These are phyloP conservation scores for Puffinus mauretanicus DNA, from an alignment of 2,113 vertebrate species.

Conservation along the genomic window DNA sequence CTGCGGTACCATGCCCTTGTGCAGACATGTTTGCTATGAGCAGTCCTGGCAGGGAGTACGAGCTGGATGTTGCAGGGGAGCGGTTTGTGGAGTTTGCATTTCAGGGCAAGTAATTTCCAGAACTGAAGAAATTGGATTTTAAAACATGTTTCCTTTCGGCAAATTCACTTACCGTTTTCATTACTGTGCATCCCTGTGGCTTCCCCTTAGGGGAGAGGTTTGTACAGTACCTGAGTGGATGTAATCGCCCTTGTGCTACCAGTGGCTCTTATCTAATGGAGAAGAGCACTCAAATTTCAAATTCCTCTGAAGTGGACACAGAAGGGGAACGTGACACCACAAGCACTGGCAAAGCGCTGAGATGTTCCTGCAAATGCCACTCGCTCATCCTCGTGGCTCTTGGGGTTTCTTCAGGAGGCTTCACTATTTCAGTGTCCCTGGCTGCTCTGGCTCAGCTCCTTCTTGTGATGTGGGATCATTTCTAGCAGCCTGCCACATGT, in stretches of 20 bases:
- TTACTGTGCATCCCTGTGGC: not conserved
- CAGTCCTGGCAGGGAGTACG: not conserved
- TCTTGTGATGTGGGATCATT: not conserved
- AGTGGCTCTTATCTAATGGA: not conserved
- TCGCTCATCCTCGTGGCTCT: not conserved
- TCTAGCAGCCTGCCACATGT: not conserved
- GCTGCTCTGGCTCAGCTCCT: not conserved
- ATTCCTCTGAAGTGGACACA: not conserved
- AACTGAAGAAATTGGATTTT: not conserved
- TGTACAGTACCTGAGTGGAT: not conserved
- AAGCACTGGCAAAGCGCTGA: not conserved
- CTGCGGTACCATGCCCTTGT: not conserved
- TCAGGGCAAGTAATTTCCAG: not conserved
- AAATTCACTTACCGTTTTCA: not conserved
- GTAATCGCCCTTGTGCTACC: not conserved
- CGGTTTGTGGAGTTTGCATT: not conserved
- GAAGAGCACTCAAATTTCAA: not conserved
- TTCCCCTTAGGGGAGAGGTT: not conserved
- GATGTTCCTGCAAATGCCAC: not conserved
- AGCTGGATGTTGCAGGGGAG: not conserved
- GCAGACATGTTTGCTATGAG: not conserved
- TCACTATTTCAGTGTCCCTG: not conserved
- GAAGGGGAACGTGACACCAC: not conserved
- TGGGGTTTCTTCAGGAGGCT: not conserved
- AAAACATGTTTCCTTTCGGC: not conserved